A percentile compares a stretch with the other conserved stretches of the same genome.
Conservation (phyloP, 2,113 vertebrate genomes). For the Pteruthius melanotis region DNA sequence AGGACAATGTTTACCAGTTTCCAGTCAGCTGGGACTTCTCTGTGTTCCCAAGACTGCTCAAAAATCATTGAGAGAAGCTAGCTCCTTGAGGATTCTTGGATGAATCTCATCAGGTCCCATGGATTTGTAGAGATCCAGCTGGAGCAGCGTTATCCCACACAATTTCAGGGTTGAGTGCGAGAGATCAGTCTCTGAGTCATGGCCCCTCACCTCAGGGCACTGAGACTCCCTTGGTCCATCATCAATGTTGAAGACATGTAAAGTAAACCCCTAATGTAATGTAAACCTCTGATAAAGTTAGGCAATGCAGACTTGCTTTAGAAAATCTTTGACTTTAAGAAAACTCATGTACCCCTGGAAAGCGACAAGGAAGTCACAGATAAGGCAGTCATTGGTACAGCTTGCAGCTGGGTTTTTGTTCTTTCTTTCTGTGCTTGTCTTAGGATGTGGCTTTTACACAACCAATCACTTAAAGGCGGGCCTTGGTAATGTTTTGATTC, state of each 20-base stretch:
- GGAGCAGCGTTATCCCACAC: not conserved
- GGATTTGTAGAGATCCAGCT: not conserved
- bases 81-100: not conserved
- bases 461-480: not conserved
- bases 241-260: not conserved
- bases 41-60: not conserved
- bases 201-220: not conserved
- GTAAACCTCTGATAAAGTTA: not conserved
- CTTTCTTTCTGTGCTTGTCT: not conserved
- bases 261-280: not conserved
- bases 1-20: not conserved
- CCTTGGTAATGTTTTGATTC: slow-evolving; percentile 22
- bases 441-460: slow-evolving; percentile 6
- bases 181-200: not conserved
- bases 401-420: not conserved
- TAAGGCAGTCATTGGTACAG: not conserved
- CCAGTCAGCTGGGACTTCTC: not conserved
- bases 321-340: not conserved
- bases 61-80: not conserved
- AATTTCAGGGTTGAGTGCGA: not conserved
- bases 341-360: not conserved
- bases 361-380: not conserved
- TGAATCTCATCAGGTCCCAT: not conserved
- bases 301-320: not conserved
- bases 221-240: not conserved